Percentiles rank a stretch among this genome's conserved stretches.
Evolutionary conservation across 2,888 invertebrate genomes (phyloP).

Genomic region (Sinohyriopsis cumingii): DNA sequence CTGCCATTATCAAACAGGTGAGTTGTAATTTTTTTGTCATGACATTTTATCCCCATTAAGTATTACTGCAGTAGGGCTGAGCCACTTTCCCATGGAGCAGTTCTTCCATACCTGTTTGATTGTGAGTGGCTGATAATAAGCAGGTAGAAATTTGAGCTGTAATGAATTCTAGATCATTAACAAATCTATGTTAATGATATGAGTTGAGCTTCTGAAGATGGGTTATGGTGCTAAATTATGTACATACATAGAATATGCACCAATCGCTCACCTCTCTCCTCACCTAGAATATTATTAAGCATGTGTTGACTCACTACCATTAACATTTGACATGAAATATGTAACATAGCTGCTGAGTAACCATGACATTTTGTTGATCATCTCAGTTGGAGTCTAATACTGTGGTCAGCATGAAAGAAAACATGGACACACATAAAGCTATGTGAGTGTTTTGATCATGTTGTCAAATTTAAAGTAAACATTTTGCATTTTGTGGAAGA

Average conservation of each 20-base stretch:
- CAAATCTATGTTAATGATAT: constrained; percentile 67
- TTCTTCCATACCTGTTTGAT: background rate
- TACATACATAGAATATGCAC: constrained; percentile 16
- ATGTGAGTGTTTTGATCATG: too few relatives aligned
- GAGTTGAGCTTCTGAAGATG: constrained; percentile 24
- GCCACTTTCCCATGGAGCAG: background rate
- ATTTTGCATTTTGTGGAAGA: too few relatives aligned
- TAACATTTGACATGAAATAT: too few relatives aligned
- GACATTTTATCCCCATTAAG: background rate
- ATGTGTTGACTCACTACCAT: too few relatives aligned
- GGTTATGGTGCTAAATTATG: constrained; percentile 39
- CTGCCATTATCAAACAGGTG: constrained; percentile 71
- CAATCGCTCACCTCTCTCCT: too few relatives aligned
- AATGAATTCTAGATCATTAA: constrained; percentile 47
- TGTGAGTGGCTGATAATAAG: background rate
- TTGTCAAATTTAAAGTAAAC: too few relatives aligned
- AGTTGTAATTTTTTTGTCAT: constrained; percentile 12
- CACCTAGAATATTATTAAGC: too few relatives aligned
- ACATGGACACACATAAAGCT: too few relatives aligned
- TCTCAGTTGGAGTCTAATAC: too few relatives aligned
- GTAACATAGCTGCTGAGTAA: too few relatives aligned
- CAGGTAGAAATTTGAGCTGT: background rate
- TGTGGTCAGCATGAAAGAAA: too few relatives aligned
- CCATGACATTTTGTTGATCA: too few relatives aligned
- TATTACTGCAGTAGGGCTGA: background rate